Evolutionary conservation across 2,888 invertebrate genomes (phyloP).

Genomic region (Acleris cristana): DNA sequence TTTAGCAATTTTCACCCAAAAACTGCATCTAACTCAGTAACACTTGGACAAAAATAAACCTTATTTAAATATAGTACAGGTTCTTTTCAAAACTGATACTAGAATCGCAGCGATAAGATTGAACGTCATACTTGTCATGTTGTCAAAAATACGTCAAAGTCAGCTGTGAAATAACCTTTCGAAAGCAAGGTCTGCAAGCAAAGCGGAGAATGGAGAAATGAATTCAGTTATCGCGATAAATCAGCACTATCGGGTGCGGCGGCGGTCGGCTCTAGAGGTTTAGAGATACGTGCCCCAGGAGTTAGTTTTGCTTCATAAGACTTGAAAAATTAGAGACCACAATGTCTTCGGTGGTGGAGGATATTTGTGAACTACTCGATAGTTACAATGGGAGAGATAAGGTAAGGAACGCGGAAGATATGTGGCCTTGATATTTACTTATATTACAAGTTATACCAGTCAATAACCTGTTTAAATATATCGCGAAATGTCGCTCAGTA

Average conservation of each 20-base stretch:
- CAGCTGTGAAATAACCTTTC: constrained; percentile 65
- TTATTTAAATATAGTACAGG: too few species aligned
- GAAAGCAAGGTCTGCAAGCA: constrained; percentile 54
- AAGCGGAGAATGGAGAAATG: constrained; percentile 65
- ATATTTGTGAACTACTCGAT: constrained; percentile 89
- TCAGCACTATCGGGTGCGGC: constrained; percentile 52
- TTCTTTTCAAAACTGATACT: too few species aligned
- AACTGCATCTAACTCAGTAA: too few species aligned
- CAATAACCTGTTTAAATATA: constrained; percentile 45
- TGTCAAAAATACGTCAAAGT: constrained; percentile 39
- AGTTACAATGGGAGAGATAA: constrained; percentile 94
- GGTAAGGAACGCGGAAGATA: constrained; percentile 80
- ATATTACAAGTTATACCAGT: constrained; percentile 49
- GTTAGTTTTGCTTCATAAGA: constrained; percentile 16
- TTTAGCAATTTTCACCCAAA: too few species aligned
- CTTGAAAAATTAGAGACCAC: constrained; percentile 38
- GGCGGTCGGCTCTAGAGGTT: constrained; percentile 20
- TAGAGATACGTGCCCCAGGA: constrained; percentile 32
- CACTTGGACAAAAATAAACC: too few species aligned
- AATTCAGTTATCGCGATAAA: constrained; percentile 61
- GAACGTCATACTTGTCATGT: too few species aligned
- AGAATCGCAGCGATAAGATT: too few species aligned
- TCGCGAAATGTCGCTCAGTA: constrained; percentile 14
- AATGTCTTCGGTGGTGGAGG: constrained; percentile 75
- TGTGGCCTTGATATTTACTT: constrained; percentile 57